Percentiles rank a stretch among this genome's conserved stretches.
Evolutionary conservation across 2,113 vertebrate species (phyloP).

Genomic region (Vicugna pacos): DNA sequence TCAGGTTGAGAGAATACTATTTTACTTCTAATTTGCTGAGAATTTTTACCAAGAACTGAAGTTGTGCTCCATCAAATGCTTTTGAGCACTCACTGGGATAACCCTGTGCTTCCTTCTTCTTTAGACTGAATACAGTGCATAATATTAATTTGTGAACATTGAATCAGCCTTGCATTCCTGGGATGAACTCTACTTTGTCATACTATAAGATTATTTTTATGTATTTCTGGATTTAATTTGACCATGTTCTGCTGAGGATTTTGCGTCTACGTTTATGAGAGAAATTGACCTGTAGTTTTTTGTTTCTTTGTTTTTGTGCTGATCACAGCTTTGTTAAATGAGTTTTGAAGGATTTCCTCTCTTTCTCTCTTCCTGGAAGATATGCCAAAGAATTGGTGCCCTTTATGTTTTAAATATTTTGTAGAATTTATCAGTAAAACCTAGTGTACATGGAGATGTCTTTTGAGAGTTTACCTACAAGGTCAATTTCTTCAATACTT

Average conservation of each 20-base stretch:
- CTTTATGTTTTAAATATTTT: not conserved
- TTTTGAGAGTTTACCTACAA: not conserved
- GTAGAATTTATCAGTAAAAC: not conserved
- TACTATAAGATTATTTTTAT: not conserved
- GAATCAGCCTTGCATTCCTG: not conserved
- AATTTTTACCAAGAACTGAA: not conserved
- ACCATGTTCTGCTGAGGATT: not conserved
- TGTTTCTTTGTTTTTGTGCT: not conserved
- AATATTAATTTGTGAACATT: not conserved
- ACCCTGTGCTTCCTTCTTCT: not conserved
- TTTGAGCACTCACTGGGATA: not conserved
- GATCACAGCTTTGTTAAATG: not conserved
- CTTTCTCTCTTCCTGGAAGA: not conserved
- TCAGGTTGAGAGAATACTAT: not conserved
- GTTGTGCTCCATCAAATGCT: not conserved
- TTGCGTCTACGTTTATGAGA: not conserved
- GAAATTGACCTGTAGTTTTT: not conserved
- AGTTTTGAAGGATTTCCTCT: not conserved
- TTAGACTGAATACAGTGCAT: not conserved
- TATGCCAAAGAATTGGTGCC: not conserved
- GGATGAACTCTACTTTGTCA: not conserved
- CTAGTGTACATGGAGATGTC: not conserved
- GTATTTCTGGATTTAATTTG: not conserved
- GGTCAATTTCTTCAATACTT: not conserved
- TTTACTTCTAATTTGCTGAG: not conserved